Conservation (phyloP, 2,113 vertebrate genomes). For the Gallinago paraguaiae region DNA sequence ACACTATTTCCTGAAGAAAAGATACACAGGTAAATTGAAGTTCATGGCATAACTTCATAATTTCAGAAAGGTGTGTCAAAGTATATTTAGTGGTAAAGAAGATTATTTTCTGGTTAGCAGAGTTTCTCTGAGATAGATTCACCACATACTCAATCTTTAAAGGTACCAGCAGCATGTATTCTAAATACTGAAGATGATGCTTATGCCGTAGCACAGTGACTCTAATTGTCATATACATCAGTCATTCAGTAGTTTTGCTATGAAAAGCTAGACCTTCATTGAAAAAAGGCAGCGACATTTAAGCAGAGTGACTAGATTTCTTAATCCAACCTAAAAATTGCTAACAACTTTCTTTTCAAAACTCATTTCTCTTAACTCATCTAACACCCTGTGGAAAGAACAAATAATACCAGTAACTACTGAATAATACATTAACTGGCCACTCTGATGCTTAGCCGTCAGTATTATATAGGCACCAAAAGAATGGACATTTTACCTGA, state of each 20-base stretch:
- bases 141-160: not conserved
- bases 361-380: not conserved
- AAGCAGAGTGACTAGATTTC: not conserved
- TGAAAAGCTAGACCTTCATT: not conserved
- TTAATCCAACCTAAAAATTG: not conserved
- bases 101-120: not conserved
- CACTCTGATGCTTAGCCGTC: not conserved
- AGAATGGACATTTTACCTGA: not conserved
- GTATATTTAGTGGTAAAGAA: not conserved
- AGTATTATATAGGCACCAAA: not conserved
- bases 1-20: not conserved
- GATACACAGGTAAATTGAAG: not conserved
- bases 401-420: not conserved
- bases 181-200: not conserved
- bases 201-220: not conserved
- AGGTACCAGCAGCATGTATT: not conserved
- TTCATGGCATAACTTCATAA: not conserved
- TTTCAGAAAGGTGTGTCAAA: not conserved
- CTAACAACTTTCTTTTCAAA: not conserved
- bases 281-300: not conserved
- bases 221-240: not conserved
- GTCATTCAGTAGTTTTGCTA: not conserved
- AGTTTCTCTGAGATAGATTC: not conserved
- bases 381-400: not conserved
- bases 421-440: not conserved